These are phyloP conservation scores for Anthoptus insignis DNA, from an alignment of 2,888 invertebrate species.

Conservation along the genomic window DNA sequence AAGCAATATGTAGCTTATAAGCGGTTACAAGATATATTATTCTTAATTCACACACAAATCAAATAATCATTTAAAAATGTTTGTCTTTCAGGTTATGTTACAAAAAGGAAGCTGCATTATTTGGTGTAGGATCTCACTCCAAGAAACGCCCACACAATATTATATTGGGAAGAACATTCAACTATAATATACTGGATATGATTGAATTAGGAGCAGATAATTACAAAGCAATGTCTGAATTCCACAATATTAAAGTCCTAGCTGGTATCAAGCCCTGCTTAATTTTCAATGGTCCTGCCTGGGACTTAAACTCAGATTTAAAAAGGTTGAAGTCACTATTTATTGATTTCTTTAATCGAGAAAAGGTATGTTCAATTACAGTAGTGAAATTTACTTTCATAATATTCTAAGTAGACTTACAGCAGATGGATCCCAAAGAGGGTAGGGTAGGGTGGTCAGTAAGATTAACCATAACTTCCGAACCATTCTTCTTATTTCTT, in stretches of 20 bases:
- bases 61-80: too few species aligned
- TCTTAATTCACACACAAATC: too few species aligned
- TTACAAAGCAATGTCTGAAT: conserved; percentile 93
- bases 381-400: too few species aligned
- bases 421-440: too few species aligned
- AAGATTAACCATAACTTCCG: too few species aligned
- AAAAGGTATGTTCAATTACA: conserved; percentile 86
- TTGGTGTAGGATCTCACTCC: conserved; percentile 96
- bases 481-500: too few species aligned
- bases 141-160: conserved; percentile 98
- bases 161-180: conserved; percentile 95
- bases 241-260: conserved; percentile 92
- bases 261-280: conserved; percentile 96
- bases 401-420: too few species aligned
- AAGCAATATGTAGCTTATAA: too few species aligned
- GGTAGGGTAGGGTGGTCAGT: too few species aligned
- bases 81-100: conserved; percentile 88
- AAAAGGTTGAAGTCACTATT: conserved; percentile 95
- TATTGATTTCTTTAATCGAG: conserved; percentile 97
- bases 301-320: conserved; percentile 94
- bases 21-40: too few species aligned
- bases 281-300: conserved; percentile 96
- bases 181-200: conserved; percentile 98
- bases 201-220: conserved; percentile 97
- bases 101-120: conserved; percentile 96